Evolutionary conservation across 2,113 vertebrate genomes (phyloP).

Genomic region (Siniperca knerii): DNA sequence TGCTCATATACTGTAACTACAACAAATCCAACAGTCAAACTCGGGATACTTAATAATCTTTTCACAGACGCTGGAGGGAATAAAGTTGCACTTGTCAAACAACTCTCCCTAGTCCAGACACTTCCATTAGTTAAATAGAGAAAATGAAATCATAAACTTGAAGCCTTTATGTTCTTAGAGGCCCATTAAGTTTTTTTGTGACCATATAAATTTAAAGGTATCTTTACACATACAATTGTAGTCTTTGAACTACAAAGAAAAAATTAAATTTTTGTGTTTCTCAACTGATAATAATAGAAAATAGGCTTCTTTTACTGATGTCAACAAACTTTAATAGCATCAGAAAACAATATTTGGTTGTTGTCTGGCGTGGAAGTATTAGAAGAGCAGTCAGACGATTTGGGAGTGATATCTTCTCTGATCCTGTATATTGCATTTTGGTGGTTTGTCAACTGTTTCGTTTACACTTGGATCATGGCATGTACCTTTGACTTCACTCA

Average conservation of each 20-base stretch:
- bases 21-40: conserved; percentile 59
- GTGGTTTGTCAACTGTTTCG: not conserved
- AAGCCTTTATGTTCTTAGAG: conserved; percentile 22
- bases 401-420: not conserved
- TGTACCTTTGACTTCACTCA: conserved; percentile 19
- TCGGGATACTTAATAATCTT: conserved; percentile 56
- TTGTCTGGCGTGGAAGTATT: not conserved
- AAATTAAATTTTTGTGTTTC: not conserved
- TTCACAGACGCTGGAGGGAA: conserved; percentile 48
- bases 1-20: conserved; percentile 50
- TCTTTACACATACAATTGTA: not conserved
- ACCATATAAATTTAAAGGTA: conserved; percentile 1
- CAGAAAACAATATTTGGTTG: conserved; percentile 6
- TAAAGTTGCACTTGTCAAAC: conserved; percentile 55
- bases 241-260: not conserved
- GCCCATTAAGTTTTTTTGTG: not conserved
- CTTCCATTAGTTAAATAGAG: conserved; percentile 53
- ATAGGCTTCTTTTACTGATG: not conserved
- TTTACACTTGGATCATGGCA: not conserved
- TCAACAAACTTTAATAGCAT: conserved; percentile 2
- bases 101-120: conserved; percentile 46
- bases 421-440: not conserved
- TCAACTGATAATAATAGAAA: not conserved
- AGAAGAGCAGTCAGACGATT: conserved; percentile 16
- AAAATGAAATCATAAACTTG: conserved; percentile 54